phyloP scores from a whole-genome alignment of 2,888 invertebrate species.

The Myathropa florea region DNA sequence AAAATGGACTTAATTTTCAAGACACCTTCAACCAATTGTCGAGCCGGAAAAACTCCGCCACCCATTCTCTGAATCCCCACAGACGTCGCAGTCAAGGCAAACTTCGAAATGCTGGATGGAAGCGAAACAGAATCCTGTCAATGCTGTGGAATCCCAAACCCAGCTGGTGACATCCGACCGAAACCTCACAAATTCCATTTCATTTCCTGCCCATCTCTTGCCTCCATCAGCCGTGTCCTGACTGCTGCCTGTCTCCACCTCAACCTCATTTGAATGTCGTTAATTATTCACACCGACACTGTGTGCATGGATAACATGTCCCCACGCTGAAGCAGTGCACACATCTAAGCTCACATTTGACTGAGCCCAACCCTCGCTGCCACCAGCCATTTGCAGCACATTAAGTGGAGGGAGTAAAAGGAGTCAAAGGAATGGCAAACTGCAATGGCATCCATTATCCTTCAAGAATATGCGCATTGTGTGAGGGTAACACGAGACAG shows the following conservation, averaged over 20 bases:
- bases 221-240: not conserved
- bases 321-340: constrained; percentile 23
- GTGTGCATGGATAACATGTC: constrained; percentile 47
- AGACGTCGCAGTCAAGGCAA: not conserved
- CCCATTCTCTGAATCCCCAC: too few species aligned
- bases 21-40: too few species aligned
- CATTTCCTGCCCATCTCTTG: not conserved
- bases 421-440: not conserved
- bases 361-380: not conserved
- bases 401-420: too few species aligned
- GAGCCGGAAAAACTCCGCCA: too few species aligned
- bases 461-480: constrained; percentile 68
- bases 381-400: constrained; percentile 5
- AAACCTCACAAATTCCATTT: not conserved
- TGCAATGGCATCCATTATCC: constrained; percentile 62
- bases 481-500: constrained; percentile 59
- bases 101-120: not conserved
- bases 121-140: not conserved
- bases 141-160: not conserved
- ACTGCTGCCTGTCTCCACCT: not conserved
- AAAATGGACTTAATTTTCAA: too few species aligned
- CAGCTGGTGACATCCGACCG: not conserved
- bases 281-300: constrained; percentile 65
- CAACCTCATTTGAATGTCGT: constrained; percentile 66
- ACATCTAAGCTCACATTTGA: constrained; percentile 8